Evolutionary conservation across 1,140 invertebrate species (phyloP).

Genomic region (Cyclina sinensis): DNA sequence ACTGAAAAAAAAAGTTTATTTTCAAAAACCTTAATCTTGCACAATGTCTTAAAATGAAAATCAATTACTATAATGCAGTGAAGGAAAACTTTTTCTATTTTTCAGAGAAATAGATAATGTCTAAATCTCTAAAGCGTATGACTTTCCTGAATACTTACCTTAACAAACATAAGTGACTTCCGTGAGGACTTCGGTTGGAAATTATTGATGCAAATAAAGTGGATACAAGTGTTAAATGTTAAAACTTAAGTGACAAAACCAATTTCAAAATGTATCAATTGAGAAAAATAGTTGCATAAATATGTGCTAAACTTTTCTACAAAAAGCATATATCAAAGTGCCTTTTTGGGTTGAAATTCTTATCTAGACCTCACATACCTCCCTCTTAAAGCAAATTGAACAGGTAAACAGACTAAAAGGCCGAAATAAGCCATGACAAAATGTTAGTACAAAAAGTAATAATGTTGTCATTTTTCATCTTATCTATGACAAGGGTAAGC

Average conservation of each 20-base stretch:
- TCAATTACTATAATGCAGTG: too few relatives aligned
- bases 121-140: too few relatives aligned
- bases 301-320: neutral
- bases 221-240: slow-evolving; percentile 11
- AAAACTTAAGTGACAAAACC: neutral
- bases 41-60: too few relatives aligned
- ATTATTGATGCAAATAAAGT: too few relatives aligned
- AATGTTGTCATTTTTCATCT: slow-evolving; percentile 36
- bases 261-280: neutral
- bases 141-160: too few relatives aligned
- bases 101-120: too few relatives aligned
- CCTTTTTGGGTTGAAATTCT: neutral
- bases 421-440: neutral
- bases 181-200: too few relatives aligned
- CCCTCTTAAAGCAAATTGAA: neutral
- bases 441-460: slow-evolving; percentile 34
- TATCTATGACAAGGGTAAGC: slow-evolving; percentile 39
- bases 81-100: too few relatives aligned
- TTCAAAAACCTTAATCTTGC: too few relatives aligned
- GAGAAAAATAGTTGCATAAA: slow-evolving; percentile 10
- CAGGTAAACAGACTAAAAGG: slow-evolving; percentile 27
- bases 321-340: neutral
- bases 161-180: too few relatives aligned
- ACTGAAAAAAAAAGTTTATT: too few relatives aligned
- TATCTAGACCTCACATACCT: neutral